phyloP scores from a whole-genome alignment of 2,797 vertebrate genomes.

The Meriones psammophilus region DNA sequence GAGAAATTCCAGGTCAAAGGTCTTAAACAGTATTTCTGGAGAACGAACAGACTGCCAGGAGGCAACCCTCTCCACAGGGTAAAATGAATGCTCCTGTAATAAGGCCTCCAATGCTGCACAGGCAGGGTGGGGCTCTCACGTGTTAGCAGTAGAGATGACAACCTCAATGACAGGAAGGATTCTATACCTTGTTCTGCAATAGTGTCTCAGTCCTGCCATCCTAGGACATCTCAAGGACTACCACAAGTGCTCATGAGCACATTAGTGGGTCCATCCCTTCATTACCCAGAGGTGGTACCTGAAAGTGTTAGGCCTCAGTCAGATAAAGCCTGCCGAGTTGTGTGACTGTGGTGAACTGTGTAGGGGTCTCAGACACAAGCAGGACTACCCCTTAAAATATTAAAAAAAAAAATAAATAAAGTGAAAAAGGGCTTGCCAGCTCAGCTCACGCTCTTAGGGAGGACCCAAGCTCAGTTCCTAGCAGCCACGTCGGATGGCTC shows the following conservation, averaged over 20 bases:
- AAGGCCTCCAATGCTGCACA: neutral
- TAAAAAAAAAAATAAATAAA: slow-evolving; percentile 27
- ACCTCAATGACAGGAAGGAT: neutral
- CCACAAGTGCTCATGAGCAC: neutral
- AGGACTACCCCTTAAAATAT: slow-evolving; percentile 23
- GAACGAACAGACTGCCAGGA: neutral
- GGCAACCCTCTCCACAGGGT: neutral
- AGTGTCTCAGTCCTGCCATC: slow-evolving; percentile 5
- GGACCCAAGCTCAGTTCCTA: neutral
- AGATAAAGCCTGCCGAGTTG: neutral
- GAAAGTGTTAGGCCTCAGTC: slow-evolving; percentile 15
- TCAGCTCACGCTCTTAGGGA: neutral
- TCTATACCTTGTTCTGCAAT: neutral
- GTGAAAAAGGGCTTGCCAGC: neutral
- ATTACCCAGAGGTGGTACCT: neutral
- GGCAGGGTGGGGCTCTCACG: neutral
- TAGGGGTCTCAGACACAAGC: slow-evolving; percentile 1
- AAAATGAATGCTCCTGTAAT: neutral
- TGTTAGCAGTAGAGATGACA: neutral
- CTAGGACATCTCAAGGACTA: neutral
- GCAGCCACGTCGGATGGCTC: neutral
- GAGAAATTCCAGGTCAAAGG: neutral
- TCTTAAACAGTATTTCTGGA: neutral
- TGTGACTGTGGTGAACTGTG: neutral
- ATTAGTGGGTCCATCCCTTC: neutral